These are phyloP conservation scores for Halcyon chelicuti DNA, from an alignment of 2,797 vertebrate species.

Conservation along the genomic window DNA sequence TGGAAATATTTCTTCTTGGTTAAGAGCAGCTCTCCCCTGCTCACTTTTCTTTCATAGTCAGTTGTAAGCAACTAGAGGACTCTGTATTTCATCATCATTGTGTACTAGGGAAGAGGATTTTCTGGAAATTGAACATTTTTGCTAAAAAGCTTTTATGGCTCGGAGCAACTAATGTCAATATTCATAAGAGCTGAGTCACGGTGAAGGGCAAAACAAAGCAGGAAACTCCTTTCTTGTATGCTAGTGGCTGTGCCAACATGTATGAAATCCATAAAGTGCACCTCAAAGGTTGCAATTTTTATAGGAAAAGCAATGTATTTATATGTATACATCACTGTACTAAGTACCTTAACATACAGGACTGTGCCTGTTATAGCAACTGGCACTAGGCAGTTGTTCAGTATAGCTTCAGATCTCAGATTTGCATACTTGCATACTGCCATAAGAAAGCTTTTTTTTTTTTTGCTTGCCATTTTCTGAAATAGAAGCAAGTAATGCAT, in stretches of 20 bases:
- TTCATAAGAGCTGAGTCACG: fast-evolving
- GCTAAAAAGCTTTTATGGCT: neutral
- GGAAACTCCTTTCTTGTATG: neutral
- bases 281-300: neutral
- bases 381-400: neutral
- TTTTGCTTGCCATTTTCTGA: neutral
- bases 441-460: neutral
- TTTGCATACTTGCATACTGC: neutral
- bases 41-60: neutral
- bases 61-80: neutral
- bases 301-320: neutral
- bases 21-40: neutral
- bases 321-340: neutral
- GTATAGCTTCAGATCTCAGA: neutral
- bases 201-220: neutral
- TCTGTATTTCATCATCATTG: neutral
- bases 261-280: neutral
- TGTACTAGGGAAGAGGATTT: neutral
- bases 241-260: neutral
- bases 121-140: neutral
- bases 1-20: neutral
- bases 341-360: neutral
- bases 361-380: neutral
- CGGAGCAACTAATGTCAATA: neutral
- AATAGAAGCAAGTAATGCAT: neutral